phyloP scores from a whole-genome alignment of 2,888 invertebrate species.

The Norana najaformis region DNA sequence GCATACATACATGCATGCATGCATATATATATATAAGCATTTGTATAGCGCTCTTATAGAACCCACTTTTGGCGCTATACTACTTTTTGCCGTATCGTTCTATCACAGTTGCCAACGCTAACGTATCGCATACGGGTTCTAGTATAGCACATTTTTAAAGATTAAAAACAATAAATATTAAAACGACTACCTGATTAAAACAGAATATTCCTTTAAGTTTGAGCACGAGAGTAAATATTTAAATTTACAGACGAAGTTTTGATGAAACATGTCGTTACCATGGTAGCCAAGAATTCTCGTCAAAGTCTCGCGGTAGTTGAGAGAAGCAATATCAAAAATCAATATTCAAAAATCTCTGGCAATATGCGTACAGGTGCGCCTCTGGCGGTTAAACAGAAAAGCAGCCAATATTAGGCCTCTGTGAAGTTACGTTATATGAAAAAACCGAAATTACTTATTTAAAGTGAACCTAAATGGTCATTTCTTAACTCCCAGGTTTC shows the following conservation, averaged over 20 bases:
- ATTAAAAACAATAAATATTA: background rate
- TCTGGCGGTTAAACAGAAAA: too few species aligned
- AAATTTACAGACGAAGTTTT: background rate
- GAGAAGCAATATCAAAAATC: too few species aligned
- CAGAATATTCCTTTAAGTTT: background rate
- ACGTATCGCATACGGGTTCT: background rate
- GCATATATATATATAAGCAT: too few species aligned
- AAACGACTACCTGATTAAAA: background rate
- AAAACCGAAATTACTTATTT: too few species aligned
- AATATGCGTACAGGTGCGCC: too few species aligned
- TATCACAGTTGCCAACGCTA: background rate
- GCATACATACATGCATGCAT: too few species aligned
- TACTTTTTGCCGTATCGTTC: background rate
- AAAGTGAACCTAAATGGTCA: too few species aligned
- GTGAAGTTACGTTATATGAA: too few species aligned
- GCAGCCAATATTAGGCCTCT: too few species aligned
- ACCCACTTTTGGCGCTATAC: background rate
- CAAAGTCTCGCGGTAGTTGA: background rate
- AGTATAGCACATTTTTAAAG: background rate
- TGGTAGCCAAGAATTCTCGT: conserved; percentile 13
- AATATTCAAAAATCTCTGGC: too few species aligned
- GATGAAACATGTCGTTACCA: background rate
- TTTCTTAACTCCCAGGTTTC: too few species aligned
- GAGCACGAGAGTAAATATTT: background rate
- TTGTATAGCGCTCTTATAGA: too few species aligned